A percentile compares a stretch with the other conserved stretches of the same genome.
These are phyloP conservation scores for Spisula subtruncata DNA, from an alignment of 2,888 invertebrate species.

Conservation along the genomic window DNA sequence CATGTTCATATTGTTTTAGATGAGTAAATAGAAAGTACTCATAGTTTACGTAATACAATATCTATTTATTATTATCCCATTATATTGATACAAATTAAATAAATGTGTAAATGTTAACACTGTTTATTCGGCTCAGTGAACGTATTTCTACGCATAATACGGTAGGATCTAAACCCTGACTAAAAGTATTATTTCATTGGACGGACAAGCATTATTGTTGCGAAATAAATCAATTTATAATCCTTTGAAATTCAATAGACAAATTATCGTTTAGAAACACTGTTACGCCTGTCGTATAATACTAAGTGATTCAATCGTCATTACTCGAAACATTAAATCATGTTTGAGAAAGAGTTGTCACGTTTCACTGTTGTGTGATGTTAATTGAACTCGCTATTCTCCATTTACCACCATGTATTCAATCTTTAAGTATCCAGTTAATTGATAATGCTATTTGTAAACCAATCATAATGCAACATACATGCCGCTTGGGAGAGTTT, in stretches of 20 bases:
- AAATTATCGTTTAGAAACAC: too few relatives aligned
- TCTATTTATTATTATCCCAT: neutral
- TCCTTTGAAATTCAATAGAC: too few relatives aligned
- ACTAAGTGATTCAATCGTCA: neutral
- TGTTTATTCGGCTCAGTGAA: neutral
- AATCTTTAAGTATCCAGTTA: too few relatives aligned
- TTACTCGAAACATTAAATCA: neutral
- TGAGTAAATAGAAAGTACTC: neutral
- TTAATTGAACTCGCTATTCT: neutral
- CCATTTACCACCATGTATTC: neutral
- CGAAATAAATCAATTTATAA: too few relatives aligned
- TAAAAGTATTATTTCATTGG: neutral
- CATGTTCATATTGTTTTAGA: neutral
- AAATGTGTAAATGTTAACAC: neutral
- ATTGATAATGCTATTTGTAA: constrained; percentile 10
- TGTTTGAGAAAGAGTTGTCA: too few relatives aligned
- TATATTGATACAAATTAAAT: constrained; percentile 9
- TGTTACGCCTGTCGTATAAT: neutral
- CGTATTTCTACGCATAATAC: neutral
- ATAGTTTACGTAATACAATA: too few relatives aligned
- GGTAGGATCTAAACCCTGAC: neutral
- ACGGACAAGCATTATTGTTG: neutral
- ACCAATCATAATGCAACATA: neutral
- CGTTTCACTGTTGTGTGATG: neutral
- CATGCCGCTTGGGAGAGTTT: neutral